phyloP scores from a whole-genome alignment of 2,113 vertebrate species.

The Opisthocomus hoazin region DNA sequence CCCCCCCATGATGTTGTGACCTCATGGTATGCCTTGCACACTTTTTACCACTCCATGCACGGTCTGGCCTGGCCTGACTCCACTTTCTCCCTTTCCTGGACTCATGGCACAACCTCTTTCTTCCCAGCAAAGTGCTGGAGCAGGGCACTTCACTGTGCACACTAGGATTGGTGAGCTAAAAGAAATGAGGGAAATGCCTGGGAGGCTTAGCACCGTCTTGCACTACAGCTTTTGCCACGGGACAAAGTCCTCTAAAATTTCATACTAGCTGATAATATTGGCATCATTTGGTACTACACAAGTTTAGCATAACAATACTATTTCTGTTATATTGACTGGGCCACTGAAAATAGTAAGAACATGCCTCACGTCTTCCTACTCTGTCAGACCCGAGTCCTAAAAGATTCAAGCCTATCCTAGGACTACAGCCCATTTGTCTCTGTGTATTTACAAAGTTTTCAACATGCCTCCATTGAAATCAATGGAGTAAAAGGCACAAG shows the following conservation, averaged over 20 bases:
- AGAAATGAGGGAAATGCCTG: background rate
- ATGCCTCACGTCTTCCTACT: background rate
- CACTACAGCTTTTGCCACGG: background rate
- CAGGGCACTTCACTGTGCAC: background rate
- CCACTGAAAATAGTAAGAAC: background rate
- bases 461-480: background rate
- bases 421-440: background rate
- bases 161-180: fast-evolving
- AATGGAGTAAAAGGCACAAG: background rate
- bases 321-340: background rate
- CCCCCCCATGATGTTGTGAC: background rate
- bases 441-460: background rate
- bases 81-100: background rate
- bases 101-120: background rate
- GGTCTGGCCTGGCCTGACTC: background rate
- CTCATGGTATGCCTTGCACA: background rate
- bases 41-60: background rate
- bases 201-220: background rate
- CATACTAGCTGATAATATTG: background rate
- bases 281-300: background rate
- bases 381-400: background rate
- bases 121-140: background rate
- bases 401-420: background rate
- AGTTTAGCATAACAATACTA: background rate
- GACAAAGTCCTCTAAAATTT: background rate